phyloP scores from a whole-genome alignment of 2,888 invertebrate species.

The Hemaris fuciformis region DNA sequence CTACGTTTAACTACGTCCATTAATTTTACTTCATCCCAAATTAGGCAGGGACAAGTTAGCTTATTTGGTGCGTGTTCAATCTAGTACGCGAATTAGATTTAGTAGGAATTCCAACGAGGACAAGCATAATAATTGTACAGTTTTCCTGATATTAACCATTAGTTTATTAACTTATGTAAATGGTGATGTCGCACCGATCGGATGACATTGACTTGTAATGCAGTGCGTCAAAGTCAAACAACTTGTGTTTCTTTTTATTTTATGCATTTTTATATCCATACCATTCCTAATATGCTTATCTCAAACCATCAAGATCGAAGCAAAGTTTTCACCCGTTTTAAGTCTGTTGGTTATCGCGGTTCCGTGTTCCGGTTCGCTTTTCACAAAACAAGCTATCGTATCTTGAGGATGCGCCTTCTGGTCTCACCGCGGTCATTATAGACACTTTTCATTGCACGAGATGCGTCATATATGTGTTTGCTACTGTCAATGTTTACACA shows the following conservation, averaged over 20 bases:
- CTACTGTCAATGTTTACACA: conserved; percentile 65
- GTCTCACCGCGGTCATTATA: conserved; percentile 56
- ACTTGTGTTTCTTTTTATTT: neutral
- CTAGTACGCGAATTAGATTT: conserved; percentile 33
- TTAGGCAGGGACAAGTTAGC: conserved; percentile 58
- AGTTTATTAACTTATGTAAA: conserved; percentile 11
- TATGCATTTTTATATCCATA: neutral
- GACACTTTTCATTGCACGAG: conserved; percentile 50
- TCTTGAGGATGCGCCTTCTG: conserved; percentile 30
- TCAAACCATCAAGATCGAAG: neutral
- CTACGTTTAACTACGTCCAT: conserved; percentile 4
- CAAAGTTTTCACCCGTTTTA: neutral
- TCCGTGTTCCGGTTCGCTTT: conserved; percentile 27
- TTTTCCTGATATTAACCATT: conserved; percentile 40
- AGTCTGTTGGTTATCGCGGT: neutral
- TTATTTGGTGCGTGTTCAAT: conserved; percentile 53
- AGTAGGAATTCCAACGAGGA: conserved; percentile 35
- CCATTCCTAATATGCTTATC: neutral
- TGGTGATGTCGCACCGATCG: neutral
- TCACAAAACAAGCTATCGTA: conserved; percentile 34
- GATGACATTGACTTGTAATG: neutral
- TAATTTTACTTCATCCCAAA: conserved; percentile 45
- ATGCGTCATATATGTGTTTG: conserved; percentile 60
- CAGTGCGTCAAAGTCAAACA: neutral
- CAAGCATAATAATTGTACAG: conserved; percentile 44